A percentile compares a stretch with the other conserved stretches of the same genome.
Evolutionary conservation across 1,140 invertebrate genomes (phyloP).

Genomic region (Lasaia peninsularis): DNA sequence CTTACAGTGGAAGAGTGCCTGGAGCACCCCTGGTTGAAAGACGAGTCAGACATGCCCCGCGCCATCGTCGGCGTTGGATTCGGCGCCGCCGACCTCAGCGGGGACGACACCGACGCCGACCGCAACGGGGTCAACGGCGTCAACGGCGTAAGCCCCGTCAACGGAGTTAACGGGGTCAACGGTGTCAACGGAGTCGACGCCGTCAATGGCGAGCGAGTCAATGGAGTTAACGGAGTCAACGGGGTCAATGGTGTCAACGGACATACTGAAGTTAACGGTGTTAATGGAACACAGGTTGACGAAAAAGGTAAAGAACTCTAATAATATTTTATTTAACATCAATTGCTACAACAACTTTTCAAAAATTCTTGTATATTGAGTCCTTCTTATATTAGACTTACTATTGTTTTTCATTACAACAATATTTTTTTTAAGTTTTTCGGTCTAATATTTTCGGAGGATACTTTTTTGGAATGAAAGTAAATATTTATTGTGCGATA

Average conservation of each 20-base stretch:
- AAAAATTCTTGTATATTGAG: too few species aligned
- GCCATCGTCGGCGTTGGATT: constrained; percentile 53
- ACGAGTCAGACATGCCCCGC: constrained; percentile 58
- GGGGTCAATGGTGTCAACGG: constrained; percentile 30
- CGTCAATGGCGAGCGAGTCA: constrained; percentile 21
- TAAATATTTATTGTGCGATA: too few species aligned
- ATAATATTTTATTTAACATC: too few species aligned
- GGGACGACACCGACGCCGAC: constrained; percentile 44
- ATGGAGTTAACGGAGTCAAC: constrained; percentile 29
- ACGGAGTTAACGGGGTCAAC: constrained; percentile 31
- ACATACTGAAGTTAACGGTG: constrained; percentile 20
- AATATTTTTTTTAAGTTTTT: too few species aligned
- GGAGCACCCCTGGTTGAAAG: constrained; percentile 80
- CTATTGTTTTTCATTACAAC: too few species aligned
- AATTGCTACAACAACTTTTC: too few species aligned
- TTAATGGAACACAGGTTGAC: constrained; percentile 17
- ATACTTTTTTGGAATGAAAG: too few species aligned
- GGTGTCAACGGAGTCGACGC: constrained; percentile 29
- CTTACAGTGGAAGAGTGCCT: constrained; percentile 80
- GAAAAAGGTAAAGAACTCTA: background rate
- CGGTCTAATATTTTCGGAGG: too few species aligned
- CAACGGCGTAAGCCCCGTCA: constrained; percentile 26
- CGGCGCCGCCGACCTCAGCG: constrained; percentile 42
- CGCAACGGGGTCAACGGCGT: constrained; percentile 27
- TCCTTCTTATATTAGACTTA: too few species aligned